phyloP scores from a whole-genome alignment of 2,797 vertebrate species.

The Pseudochromis fuscus region DNA sequence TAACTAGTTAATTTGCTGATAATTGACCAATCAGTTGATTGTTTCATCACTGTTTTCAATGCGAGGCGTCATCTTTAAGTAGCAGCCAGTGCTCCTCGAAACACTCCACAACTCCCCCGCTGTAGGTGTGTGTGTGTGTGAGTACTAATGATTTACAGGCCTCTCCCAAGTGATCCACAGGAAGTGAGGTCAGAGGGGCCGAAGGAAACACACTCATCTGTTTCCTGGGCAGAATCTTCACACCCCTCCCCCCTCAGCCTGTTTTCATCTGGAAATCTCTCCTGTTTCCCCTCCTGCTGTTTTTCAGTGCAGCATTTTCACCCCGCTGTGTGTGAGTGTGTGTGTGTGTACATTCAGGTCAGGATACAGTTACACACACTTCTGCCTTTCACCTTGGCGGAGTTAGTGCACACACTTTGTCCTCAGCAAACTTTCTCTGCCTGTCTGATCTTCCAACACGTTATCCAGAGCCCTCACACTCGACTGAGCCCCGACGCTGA shows the following conservation, averaged over 20 bases:
- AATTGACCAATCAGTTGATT: background rate
- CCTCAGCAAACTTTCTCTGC: background rate
- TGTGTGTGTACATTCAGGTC: too few species aligned
- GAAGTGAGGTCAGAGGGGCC: constrained; percentile 40
- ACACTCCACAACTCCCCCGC: background rate
- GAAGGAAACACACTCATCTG: constrained; percentile 48
- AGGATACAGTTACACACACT: too few species aligned
- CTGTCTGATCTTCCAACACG: background rate
- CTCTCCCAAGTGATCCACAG: constrained; percentile 40
- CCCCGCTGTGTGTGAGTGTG: background rate
- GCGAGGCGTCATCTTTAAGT: background rate
- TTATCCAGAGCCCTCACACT: background rate
- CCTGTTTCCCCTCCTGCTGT: background rate
- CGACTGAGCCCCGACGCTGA: constrained; percentile 1
- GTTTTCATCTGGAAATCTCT: constrained; percentile 3
- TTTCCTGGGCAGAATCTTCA: constrained; percentile 43
- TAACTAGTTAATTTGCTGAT: too few species aligned
- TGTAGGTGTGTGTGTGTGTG: background rate
- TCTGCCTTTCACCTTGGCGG: constrained; percentile 9
- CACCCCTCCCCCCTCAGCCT: background rate
- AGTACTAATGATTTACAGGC: constrained; percentile 21
- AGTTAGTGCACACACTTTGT: background rate
- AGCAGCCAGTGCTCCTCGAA: background rate
- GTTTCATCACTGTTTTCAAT: background rate
- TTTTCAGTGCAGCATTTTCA: constrained; percentile 8